Conservation (phyloP, 2,797 vertebrate species). For the Eospalax fontanierii region DNA sequence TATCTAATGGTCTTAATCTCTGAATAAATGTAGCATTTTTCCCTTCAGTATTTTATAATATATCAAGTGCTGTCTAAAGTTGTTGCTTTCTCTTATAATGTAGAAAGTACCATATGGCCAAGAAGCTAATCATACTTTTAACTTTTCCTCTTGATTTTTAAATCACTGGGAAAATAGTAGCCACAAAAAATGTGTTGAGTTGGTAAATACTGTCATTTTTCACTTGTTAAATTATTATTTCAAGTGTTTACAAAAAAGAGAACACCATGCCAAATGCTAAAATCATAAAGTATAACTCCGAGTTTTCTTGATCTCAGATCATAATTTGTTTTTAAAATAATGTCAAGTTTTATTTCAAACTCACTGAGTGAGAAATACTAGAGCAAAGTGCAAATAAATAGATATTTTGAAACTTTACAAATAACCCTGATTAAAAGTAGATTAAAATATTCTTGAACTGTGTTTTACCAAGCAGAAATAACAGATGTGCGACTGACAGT, state of each 20-base stretch:
- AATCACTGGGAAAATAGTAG: background rate
- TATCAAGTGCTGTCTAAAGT: background rate
- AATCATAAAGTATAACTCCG: background rate
- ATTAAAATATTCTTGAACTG: background rate
- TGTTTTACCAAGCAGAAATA: background rate
- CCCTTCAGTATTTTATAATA: background rate
- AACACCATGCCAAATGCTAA: background rate
- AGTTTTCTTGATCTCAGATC: background rate
- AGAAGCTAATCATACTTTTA: background rate
- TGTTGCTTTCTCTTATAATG: background rate
- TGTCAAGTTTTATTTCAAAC: background rate
- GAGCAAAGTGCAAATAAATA: background rate
- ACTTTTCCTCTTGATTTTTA: background rate
- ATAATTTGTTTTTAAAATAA: constrained; percentile 11
- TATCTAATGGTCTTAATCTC: background rate
- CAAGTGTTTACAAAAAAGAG: background rate
- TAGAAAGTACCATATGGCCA: background rate
- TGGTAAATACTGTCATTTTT: background rate
- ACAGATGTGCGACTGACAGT: background rate
- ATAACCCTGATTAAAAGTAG: background rate
- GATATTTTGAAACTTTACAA: background rate
- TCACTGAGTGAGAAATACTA: constrained; percentile 12
- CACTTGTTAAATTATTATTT: constrained; percentile 1
- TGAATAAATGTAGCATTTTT: background rate
- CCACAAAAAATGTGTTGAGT: background rate